phyloP scores from a whole-genome alignment of 1,140 invertebrate species.

The Drosophila teissieri region DNA sequence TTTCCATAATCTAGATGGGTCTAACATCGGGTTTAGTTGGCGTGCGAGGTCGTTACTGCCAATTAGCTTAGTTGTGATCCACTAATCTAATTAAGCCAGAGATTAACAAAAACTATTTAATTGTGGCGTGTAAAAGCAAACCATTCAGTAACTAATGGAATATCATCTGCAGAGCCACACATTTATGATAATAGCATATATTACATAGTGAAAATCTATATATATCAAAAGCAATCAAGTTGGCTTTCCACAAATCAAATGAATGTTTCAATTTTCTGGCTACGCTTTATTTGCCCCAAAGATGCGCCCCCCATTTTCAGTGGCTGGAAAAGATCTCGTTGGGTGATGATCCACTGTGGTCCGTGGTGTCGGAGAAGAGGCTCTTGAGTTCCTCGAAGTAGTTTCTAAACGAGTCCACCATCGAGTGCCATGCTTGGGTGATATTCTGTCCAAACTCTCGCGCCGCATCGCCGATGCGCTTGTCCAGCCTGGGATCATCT shows the following conservation, averaged over 20 bases:
- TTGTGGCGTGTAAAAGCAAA: not conserved
- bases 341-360: constrained; percentile 8
- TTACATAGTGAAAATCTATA: too few species aligned
- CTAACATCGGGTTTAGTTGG: not conserved
- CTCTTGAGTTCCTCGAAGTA: constrained; percentile 55
- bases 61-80: too few species aligned
- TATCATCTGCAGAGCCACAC: too few species aligned
- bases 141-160: too few species aligned
- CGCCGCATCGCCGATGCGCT: constrained; percentile 42
- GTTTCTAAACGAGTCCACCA: constrained; percentile 56
- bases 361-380: constrained; percentile 31
- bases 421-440: constrained; percentile 61
- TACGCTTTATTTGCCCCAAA: not conserved
- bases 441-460: constrained; percentile 51
- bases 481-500: constrained; percentile 60
- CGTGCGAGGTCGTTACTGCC: constrained; percentile 1
- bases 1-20: not conserved
- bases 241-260: too few species aligned
- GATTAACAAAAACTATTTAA: not conserved
- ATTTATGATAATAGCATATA: too few species aligned
- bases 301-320: too few species aligned
- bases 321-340: constrained; percentile 15
- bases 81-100: not conserved
- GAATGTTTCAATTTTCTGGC: too few species aligned
- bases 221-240: too few species aligned